Conservation (phyloP, 2,797 vertebrate species). For the Neosalanx taihuensis region DNA sequence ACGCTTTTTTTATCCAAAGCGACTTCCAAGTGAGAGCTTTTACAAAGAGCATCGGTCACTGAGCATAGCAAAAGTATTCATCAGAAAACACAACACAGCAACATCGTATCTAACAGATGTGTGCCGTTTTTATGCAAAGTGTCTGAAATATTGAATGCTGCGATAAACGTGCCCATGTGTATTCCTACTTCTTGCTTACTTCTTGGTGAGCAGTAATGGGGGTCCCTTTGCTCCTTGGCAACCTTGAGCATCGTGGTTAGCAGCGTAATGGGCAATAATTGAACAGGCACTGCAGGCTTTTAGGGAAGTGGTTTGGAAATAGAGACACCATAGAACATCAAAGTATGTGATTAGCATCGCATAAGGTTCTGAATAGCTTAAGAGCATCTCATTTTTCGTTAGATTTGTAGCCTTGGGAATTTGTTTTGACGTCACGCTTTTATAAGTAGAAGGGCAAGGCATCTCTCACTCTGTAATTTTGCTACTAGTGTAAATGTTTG, state of each 20-base stretch:
- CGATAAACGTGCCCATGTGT: conserved; percentile 26
- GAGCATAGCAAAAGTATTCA: too few relatives aligned
- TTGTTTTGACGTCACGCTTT: conserved; percentile 7
- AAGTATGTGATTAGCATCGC: conserved; percentile 10
- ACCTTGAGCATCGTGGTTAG: conserved; percentile 11
- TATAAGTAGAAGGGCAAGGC: background rate
- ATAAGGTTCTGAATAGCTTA: background rate
- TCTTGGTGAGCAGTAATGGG: conserved; percentile 6
- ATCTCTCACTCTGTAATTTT: conserved; percentile 3
- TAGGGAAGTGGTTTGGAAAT: conserved; percentile 19
- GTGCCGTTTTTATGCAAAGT: conserved; percentile 13
- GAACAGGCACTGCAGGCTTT: conserved; percentile 7
- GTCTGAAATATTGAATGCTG: conserved; percentile 1
- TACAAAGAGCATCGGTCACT: too few relatives aligned
- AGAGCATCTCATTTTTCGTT: background rate
- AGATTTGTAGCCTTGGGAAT: conserved; percentile 6
- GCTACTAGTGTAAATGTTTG: conserved; percentile 9
- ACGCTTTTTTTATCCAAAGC: too few relatives aligned
- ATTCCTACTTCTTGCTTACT: background rate
- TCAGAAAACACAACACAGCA: too few relatives aligned
- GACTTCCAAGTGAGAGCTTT: too few relatives aligned
- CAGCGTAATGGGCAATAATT: conserved; percentile 20
- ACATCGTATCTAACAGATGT: background rate
- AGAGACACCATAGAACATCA: conserved; percentile 9
- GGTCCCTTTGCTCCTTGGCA: background rate